phyloP scores from a whole-genome alignment of 2,113 vertebrate species.

The Leptosomus discolor region DNA sequence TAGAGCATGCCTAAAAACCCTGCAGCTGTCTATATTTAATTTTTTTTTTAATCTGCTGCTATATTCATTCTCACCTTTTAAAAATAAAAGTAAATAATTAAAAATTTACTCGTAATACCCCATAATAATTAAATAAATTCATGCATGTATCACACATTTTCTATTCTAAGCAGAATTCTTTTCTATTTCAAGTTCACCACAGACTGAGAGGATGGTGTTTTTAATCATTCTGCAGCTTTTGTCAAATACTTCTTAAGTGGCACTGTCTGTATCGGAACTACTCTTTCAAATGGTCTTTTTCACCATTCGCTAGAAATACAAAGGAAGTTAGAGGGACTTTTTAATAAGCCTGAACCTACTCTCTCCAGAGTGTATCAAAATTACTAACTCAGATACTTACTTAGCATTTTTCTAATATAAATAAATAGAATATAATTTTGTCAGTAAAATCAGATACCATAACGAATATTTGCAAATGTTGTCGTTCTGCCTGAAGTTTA shows the following conservation, averaged over 20 bases:
- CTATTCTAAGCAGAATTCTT: not conserved
- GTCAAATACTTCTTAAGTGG: not conserved
- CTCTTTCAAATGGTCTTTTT: not conserved
- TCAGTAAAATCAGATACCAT: not conserved
- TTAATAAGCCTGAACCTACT: not conserved
- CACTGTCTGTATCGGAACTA: not conserved
- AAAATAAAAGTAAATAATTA: not conserved
- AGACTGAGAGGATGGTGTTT: not conserved
- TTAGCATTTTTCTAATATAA: not conserved
- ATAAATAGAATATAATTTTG: too few relatives aligned
- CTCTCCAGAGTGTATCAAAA: not conserved
- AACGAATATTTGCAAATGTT: not conserved
- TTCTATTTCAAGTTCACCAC: not conserved
- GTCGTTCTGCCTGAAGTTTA: not conserved
- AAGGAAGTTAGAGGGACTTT: not conserved
- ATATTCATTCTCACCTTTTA: not conserved
- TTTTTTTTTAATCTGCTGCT: not conserved
- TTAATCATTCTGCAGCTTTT: not conserved
- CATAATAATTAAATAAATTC: not conserved
- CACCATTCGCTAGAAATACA: not conserved
- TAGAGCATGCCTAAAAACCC: not conserved
- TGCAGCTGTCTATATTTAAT: not conserved
- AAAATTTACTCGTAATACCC: not conserved
- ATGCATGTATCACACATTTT: not conserved
- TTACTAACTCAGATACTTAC: not conserved